Base-by-base conservation (phyloP, 1,140 invertebrate genomes). In the Brachionus rubens region DNA sequence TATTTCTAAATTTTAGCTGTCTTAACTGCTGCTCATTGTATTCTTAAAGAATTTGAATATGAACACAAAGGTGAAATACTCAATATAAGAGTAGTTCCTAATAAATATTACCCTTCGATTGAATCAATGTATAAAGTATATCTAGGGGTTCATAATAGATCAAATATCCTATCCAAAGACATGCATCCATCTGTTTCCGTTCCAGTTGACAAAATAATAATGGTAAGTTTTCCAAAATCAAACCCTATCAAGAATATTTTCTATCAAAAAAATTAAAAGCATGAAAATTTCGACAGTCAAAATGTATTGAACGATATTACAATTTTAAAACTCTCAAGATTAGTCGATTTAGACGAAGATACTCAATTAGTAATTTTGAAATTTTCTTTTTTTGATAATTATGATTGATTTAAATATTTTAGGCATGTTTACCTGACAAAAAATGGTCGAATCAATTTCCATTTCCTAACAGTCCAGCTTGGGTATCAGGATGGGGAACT, bases 11-110 rank as follows among this genome's bases (percentile, higher is more conserved):
- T n/a, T 43, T 0, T 30, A 65, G 59, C 36, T 43, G 68, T 72
- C 33, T 24, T 72, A n/a, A 72, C 68, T 14, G 68, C 68, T 14
- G 68, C 46, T 19, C 68, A 72, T 72, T 72, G 68, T 72, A 40
- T 72, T 1, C 21, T 72, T 14, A 48, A 72, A 28, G 43, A 72
- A 40, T 72, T 72, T n/a, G 43, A 72, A 40, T 72, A 72, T 50
- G 30, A 54, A 14, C 24, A 50, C 21, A 36, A 48, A 24, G 68
- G 28, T 19, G 47, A 40, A 16, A 26, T 26, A 43, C 36, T 43
- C 12, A 33, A 19, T n/a, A 41, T 72, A 2, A 50, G 36, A 33
- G 26, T 72, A 40, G 36, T 50, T 19, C 68, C 68, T 2, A 72
- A 72, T 41, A 41, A 30, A 30, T 72, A 72, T 48, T 54, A 50